Evolutionary conservation across 2,888 invertebrate species (phyloP).

Genomic region (Nudaria mundana): DNA sequence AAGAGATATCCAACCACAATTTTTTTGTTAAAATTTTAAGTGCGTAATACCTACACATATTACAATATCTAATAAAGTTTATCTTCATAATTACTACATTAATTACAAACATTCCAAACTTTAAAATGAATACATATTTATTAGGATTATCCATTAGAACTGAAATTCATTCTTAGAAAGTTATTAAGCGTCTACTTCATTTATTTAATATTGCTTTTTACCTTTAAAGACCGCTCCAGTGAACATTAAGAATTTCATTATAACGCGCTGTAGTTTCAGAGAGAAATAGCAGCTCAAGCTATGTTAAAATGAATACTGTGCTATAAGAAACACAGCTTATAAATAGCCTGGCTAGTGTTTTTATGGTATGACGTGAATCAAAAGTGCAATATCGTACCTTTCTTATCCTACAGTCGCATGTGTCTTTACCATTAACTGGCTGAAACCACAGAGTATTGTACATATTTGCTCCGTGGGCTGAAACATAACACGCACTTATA

Average conservation of each 20-base stretch:
- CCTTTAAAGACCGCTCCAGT: neutral
- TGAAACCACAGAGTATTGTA: constrained; percentile 36
- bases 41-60: too few relatives aligned
- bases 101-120: too few relatives aligned
- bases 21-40: too few relatives aligned
- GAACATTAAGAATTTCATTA: constrained; percentile 15
- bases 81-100: too few relatives aligned
- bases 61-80: too few relatives aligned
- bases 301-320: constrained; percentile 11
- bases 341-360: constrained; percentile 34
- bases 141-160: neutral
- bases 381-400: constrained; percentile 51
- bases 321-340: constrained; percentile 19
- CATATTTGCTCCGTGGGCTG: constrained; percentile 8
- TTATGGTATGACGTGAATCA: constrained; percentile 48
- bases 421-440: constrained; percentile 49
- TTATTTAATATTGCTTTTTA: neutral
- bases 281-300: constrained; percentile 8
- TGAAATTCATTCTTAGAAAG: neutral
- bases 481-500: too few relatives aligned
- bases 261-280: constrained; percentile 4
- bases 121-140: too few relatives aligned
- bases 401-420: constrained; percentile 43
- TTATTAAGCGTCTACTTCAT: neutral
- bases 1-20: too few relatives aligned